Percentiles rank a stretch among this genome's conserved stretches.
Conservation (phyloP, 1,140 invertebrate genomes). For the Mercenaria mercenaria region DNA sequence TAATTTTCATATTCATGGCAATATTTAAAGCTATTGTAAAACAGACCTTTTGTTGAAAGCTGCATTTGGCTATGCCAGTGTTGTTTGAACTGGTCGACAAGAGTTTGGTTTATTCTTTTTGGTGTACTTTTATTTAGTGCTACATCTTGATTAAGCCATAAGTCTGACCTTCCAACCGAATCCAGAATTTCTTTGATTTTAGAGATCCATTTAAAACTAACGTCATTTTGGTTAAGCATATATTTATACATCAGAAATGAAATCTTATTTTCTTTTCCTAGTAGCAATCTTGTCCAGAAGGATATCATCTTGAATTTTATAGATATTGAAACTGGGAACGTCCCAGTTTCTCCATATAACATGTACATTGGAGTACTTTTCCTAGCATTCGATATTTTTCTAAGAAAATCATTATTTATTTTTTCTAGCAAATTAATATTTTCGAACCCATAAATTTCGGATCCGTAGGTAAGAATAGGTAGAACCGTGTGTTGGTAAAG, state of each 20-base stretch:
- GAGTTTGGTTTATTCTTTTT: too few species aligned
- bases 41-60: background rate
- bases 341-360: slow-evolving; percentile 19
- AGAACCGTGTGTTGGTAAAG: slow-evolving; percentile 8
- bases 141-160: background rate
- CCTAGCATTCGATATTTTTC: background rate
- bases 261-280: slow-evolving; percentile 1
- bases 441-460: slow-evolving; percentile 30
- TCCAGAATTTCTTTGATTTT: slow-evolving; percentile 13
- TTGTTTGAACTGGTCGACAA: too few species aligned
- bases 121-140: background rate
- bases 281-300: slow-evolving; percentile 4
- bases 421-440: slow-evolving; percentile 11
- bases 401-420: slow-evolving; percentile 11
- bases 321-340: background rate
- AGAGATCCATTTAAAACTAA: background rate
- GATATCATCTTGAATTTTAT: slow-evolving; percentile 11
- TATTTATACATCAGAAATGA: slow-evolving; percentile 8
- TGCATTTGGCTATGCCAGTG: too few species aligned
- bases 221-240: background rate
- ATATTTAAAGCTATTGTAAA: background rate
- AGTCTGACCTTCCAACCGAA: background rate
- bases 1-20: background rate
- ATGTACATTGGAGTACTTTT: slow-evolving; percentile 7
- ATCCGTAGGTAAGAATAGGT: slow-evolving; percentile 2